Evolutionary conservation across 2,113 vertebrate genomes (phyloP).

Genomic region (Hystrix cristata): DNA sequence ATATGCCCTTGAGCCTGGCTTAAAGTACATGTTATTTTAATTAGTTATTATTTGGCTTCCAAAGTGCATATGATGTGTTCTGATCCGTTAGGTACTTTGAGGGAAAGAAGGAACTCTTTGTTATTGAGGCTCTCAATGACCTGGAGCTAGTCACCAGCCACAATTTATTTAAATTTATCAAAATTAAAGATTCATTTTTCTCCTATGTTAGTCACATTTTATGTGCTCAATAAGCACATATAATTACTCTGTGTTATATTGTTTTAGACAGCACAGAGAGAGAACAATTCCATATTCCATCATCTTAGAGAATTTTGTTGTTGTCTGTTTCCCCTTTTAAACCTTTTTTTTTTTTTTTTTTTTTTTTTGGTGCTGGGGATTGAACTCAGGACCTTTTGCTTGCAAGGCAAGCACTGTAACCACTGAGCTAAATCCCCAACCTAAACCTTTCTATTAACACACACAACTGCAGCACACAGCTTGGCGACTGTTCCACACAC

Average conservation of each 20-base stretch:
- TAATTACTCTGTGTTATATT: fast-evolving
- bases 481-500: neutral
- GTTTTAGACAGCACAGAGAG: neutral
- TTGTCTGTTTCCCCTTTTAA: neutral
- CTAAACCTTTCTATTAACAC: neutral
- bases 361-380: too few species aligned
- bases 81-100: neutral
- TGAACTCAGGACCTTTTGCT: too few species aligned
- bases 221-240: fast-evolving
- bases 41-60: neutral
- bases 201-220: neutral
- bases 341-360: too few species aligned
- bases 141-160: neutral
- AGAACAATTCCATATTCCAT: neutral
- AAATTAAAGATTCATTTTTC: neutral
- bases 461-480: neutral
- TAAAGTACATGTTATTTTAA: neutral
- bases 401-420: too few species aligned
- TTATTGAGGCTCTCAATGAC: neutral
- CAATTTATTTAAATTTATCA: neutral
- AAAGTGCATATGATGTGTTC: neutral
- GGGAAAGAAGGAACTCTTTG: neutral
- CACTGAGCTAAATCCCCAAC: too few species aligned
- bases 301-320: neutral
- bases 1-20: too few species aligned